Percentiles rank a stretch among this genome's conserved stretches.
Conservation (phyloP, 2,113 vertebrate genomes). For the Psephotus haematonotus region DNA sequence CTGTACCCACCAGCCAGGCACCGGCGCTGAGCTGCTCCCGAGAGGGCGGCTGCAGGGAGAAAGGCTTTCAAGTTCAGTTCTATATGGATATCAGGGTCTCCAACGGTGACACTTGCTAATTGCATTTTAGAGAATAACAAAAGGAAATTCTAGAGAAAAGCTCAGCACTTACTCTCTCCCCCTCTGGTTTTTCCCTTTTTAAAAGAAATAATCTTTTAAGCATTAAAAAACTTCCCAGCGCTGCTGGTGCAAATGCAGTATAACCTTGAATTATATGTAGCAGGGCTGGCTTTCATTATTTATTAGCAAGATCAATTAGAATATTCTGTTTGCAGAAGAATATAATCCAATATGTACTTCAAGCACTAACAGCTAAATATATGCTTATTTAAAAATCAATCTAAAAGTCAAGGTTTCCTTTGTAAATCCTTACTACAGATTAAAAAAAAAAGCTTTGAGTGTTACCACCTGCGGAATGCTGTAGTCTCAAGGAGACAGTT, state of each 20-base stretch:
- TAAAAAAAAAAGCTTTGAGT: neutral
- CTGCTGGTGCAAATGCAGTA: constrained; percentile 9
- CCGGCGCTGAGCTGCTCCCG: neutral
- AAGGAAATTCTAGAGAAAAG: constrained; percentile 19
- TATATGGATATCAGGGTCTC: neutral
- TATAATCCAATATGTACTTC: constrained; percentile 63
- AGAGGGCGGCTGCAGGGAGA: neutral
- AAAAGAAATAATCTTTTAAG: constrained; percentile 23
- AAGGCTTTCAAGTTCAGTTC: neutral
- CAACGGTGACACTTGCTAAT: neutral
- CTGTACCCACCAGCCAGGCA: neutral
- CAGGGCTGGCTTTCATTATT: constrained; percentile 63
- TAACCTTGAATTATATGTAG: constrained; percentile 75
- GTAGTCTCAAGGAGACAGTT: neutral
- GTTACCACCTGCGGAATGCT: constrained; percentile 7
- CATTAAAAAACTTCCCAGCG: neutral
- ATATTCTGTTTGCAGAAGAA: constrained; percentile 60
- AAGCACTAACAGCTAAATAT: constrained; percentile 77
- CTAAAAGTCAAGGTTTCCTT: constrained; percentile 71
- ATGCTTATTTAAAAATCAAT: constrained; percentile 80
- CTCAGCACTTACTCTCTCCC: neutral
- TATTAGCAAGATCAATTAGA: constrained; percentile 79
- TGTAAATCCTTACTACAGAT: constrained; percentile 54
- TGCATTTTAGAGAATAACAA: neutral
- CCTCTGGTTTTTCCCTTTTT: neutral